phyloP scores from a whole-genome alignment of 2,888 invertebrate species.

The Ornithoptera priamus region DNA sequence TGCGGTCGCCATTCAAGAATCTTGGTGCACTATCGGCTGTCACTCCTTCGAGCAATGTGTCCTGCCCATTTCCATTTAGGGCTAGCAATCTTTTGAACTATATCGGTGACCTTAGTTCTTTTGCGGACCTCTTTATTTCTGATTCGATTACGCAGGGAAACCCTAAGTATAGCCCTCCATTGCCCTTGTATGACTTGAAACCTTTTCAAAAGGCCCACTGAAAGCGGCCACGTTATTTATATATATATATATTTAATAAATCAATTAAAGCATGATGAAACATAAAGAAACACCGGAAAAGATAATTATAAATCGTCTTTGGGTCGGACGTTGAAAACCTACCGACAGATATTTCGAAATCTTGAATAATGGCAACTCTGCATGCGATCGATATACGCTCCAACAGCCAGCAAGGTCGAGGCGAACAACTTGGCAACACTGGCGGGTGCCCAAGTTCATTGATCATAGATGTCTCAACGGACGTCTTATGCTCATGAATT shows the following conservation, averaged over 20 bases:
- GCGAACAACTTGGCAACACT: constrained; percentile 38
- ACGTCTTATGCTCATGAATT: constrained; percentile 3
- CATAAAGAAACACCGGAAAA: constrained; percentile 6
- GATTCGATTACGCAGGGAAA: too few species aligned
- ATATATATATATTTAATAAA: background rate
- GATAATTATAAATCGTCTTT: background rate
- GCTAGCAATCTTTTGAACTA: too few species aligned
- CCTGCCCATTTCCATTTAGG: too few species aligned
- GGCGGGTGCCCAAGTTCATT: constrained; percentile 50
- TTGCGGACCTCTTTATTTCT: too few species aligned
- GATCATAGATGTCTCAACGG: constrained; percentile 34
- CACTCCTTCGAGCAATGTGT: too few species aligned
- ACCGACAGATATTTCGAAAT: constrained; percentile 14
- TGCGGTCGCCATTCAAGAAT: too few species aligned
- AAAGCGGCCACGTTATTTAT: too few species aligned
- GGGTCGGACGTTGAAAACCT: constrained; percentile 1
- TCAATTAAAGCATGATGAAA: background rate
- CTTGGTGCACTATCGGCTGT: too few species aligned
- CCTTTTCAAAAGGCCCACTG: too few species aligned
- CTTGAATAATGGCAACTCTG: constrained; percentile 3
- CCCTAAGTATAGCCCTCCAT: too few species aligned
- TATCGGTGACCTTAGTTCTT: too few species aligned
- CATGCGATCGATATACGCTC: constrained; percentile 19
- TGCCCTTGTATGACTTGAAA: too few species aligned
- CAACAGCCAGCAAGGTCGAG: constrained; percentile 46